Conservation (phyloP, 1,140 invertebrate species). For the Chironomus tepperi region DNA sequence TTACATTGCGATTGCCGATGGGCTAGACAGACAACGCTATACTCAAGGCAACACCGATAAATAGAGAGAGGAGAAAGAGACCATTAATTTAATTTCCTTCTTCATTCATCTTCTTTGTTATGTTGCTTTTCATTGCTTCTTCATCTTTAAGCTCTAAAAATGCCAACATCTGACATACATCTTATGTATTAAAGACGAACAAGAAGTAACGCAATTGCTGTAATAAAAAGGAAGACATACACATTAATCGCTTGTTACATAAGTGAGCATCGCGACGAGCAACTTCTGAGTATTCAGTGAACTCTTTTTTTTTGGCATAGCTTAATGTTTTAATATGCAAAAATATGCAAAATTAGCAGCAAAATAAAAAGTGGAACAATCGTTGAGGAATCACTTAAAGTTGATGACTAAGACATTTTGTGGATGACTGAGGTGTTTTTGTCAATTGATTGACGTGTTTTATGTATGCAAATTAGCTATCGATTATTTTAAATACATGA, state of each 20-base stretch:
- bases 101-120: not conserved
- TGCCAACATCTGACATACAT: not conserved
- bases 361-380: too few relatives aligned
- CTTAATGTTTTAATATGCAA: too few relatives aligned
- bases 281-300: too few relatives aligned
- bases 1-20: not conserved
- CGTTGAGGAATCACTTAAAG: too few relatives aligned
- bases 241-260: not conserved
- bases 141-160: not conserved
- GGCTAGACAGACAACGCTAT: not conserved
- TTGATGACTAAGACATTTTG: too few relatives aligned
- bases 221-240: conserved; percentile 8
- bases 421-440: too few relatives aligned
- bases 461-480: too few relatives aligned
- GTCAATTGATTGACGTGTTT: too few relatives aligned
- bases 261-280: not conserved
- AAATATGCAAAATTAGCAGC: too few relatives aligned
- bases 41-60: not conserved
- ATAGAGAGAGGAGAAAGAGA: not conserved
- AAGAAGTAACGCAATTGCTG: not conserved
- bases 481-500: too few relatives aligned
- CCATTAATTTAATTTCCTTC: conserved; percentile 2
- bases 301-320: too few relatives aligned
- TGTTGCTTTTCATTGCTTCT: not conserved
- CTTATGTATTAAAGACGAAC: not conserved